These are phyloP conservation scores for Anser cygnoides DNA, from an alignment of 2,113 vertebrate genomes.

Conservation along the genomic window DNA sequence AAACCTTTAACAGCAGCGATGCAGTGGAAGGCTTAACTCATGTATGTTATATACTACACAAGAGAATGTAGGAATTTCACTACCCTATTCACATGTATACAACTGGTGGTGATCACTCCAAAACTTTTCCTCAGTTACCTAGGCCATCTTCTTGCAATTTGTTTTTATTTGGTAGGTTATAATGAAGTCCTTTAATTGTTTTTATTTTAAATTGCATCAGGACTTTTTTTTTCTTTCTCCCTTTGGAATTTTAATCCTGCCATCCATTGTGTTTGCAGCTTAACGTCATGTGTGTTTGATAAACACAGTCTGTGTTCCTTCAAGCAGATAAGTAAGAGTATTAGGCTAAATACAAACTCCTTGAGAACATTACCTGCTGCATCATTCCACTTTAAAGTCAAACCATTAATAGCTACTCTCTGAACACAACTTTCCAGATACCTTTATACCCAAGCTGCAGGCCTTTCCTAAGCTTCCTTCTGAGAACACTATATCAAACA, in stretches of 20 bases:
- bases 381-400: not conserved
- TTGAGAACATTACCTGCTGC: not conserved
- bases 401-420: not conserved
- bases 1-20: not conserved
- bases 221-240: not conserved
- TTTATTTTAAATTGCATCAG: not conserved
- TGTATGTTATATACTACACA: not conserved
- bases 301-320: not conserved
- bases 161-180: not conserved
- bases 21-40: not conserved
- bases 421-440: not conserved
- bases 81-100: not conserved
- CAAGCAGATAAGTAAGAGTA: not conserved
- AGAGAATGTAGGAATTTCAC: not conserved
- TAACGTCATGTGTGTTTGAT: not conserved
- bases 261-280: not conserved
- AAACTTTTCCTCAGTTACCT: not conserved
- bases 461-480: not conserved
- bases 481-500: not conserved
- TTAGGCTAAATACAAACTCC: not conserved
- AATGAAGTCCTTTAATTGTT: not conserved
- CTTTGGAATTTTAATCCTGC: not conserved
- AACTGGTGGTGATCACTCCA: not conserved
- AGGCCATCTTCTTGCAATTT: not conserved
- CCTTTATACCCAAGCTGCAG: not conserved